Evolutionary conservation across 2,113 vertebrate genomes (phyloP).

Genomic region (Strix aluco): DNA sequence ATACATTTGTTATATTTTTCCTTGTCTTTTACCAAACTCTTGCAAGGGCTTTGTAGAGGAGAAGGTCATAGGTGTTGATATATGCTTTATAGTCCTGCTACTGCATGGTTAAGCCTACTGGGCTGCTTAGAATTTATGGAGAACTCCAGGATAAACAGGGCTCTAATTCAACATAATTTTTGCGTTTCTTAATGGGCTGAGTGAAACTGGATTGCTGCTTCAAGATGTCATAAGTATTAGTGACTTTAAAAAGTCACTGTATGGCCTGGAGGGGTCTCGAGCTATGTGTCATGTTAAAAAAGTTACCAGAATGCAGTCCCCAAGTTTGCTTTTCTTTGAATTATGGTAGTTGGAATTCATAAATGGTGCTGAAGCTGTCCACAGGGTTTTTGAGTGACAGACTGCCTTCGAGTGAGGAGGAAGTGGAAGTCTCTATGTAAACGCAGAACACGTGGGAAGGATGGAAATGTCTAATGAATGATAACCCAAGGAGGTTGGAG

Average conservation of each 20-base stretch:
- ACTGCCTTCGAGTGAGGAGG: neutral
- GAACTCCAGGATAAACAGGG: neutral
- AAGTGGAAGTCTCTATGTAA: neutral
- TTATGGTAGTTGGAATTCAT: neutral
- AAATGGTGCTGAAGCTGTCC: neutral
- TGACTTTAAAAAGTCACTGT: neutral
- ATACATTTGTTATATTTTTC: too few species aligned
- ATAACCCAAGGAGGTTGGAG: neutral
- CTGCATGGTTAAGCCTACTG: neutral
- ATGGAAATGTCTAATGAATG: neutral
- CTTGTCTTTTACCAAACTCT: neutral
- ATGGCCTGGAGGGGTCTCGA: neutral
- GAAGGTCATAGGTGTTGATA: neutral
- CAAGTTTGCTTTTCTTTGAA: neutral
- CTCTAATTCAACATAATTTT: neutral
- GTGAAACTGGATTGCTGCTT: neutral
- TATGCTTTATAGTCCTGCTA: neutral
- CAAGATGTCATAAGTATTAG: neutral
- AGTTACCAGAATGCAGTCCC: neutral
- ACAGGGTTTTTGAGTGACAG: neutral
- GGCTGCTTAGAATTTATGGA: neutral
- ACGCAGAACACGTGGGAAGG: rapidly evolving
- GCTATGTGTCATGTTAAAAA: neutral
- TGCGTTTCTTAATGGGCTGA: neutral
- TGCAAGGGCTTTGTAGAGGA: neutral